phyloP scores from a whole-genome alignment of 1,140 invertebrate genomes.

The Habropoda laboriosa region DNA sequence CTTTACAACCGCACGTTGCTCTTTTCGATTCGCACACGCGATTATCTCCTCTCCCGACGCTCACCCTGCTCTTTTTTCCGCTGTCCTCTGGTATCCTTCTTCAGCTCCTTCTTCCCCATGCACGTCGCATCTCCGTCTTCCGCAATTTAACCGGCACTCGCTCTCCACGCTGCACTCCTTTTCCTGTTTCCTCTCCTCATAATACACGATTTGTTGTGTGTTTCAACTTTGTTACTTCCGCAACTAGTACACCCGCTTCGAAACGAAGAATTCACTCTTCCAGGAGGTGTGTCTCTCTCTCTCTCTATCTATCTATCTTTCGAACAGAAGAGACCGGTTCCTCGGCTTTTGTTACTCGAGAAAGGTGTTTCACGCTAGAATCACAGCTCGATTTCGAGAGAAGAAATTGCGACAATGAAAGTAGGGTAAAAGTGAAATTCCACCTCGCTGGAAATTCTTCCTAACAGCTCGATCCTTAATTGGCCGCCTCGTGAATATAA shows the following conservation, averaged over 20 bases:
- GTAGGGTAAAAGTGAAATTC: slow-evolving; percentile 26
- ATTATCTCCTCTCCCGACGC: slow-evolving; percentile 22
- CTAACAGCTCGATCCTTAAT: not conserved
- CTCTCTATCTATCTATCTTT: no score
- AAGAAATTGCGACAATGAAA: not conserved
- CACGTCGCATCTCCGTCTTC: no score
- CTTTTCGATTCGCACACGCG: slow-evolving; percentile 31
- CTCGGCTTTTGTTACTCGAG: no score
- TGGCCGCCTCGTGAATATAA: not conserved
- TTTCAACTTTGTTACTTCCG: no score
- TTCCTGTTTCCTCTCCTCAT: not conserved
- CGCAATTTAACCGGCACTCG: not conserved
- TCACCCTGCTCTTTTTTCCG: not conserved
- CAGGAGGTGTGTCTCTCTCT: no score
- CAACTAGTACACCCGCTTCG: no score
- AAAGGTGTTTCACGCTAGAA: not conserved
- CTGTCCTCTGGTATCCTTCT: not conserved
- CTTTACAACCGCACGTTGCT: not conserved
- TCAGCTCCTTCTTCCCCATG: not conserved
- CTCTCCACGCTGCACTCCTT: not conserved
- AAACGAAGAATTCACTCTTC: slow-evolving; percentile 31
- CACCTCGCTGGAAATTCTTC: not conserved
- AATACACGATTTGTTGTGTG: no score
- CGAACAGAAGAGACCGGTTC: not conserved
- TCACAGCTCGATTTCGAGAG: not conserved